phyloP scores from a whole-genome alignment of 2,888 invertebrate species.

The Papilio gigon region DNA sequence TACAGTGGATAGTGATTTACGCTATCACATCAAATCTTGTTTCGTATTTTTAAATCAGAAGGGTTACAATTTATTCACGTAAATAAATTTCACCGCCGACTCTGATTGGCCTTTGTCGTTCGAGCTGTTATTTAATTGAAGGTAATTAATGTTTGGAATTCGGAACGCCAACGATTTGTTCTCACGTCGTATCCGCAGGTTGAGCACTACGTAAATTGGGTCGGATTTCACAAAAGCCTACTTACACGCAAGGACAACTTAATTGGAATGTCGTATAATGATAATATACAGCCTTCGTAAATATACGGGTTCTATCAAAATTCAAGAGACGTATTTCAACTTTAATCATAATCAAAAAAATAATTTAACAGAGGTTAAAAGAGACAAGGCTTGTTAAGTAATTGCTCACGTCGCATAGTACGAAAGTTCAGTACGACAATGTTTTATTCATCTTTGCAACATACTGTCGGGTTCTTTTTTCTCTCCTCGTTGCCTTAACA shows the following conservation, averaged over 20 bases:
- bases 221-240: conserved; percentile 31
- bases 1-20: no score
- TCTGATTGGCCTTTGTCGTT: conserved; percentile 23
- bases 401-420: conserved; percentile 27
- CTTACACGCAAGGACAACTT: conserved; percentile 32
- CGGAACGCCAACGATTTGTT: conserved; percentile 14
- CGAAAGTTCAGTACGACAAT: conserved; percentile 25
- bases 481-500: neutral
- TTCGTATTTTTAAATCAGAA: neutral
- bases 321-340: conserved; percentile 38
- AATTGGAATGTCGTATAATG: conserved; percentile 38
- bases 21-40: neutral
- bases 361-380: conserved; percentile 37
- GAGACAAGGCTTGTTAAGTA: conserved; percentile 30
- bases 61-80: conserved; percentile 10
- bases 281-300: conserved; percentile 35
- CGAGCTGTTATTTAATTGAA: conserved; percentile 7
- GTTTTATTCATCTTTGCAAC: conserved; percentile 2
- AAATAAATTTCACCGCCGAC: conserved; percentile 2
- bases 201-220: conserved; percentile 22
- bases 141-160: conserved; percentile 10
- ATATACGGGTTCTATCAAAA: conserved; percentile 27
- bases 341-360: conserved; percentile 35
- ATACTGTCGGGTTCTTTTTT: neutral
- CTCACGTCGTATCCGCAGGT: conserved; percentile 21